Evolutionary conservation across 1,140 invertebrate species (phyloP), one percentile per base, ranked within the genome.

Genomic region (Drosophila varians): DNA sequence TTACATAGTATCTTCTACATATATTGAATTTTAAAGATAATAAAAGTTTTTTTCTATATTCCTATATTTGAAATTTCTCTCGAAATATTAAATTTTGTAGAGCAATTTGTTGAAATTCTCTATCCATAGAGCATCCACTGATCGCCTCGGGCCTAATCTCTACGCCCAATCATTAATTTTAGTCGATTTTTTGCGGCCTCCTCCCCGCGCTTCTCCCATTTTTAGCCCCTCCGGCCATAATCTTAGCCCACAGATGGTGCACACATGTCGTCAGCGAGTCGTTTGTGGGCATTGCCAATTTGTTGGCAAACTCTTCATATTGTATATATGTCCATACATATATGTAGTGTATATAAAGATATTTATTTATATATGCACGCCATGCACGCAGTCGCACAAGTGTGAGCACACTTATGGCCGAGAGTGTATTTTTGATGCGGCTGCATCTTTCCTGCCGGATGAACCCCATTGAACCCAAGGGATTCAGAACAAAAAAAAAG

Each of bases 391-490:
- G 26, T 18, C 8, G 12, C 19, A 40, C 4, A 16, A 31, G 53
- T 40, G 26, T 72, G n/a, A 21, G 21, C 26, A 26, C 31, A 55
- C 70, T 45, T 71, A 16, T 72, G 56, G 34, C 51, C 14, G 53
- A 43, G 56, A 72, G 68, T 72, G 69, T 60, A 73, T 77, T 73
- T 77, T 73, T 66, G 72, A 65, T 57, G 74, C 66, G 54, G 48
- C 52, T 73, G 71, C 76, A 75, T 51, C 54, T 45, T 31, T 45
- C 46, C 16, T 46, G 23, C 51, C 51, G 56, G 45, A 56, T 82
- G 78, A 83, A 82, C 78, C 69, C 57, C 46, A 56, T 65, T 82
- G 78, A 82, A 77, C 78, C 77, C 73, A 31, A 31, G 28, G 43
- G 34, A 45, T 34, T 47, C 38, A 38, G 9, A n/a, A n/a, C 34